Percentiles rank a stretch among this genome's conserved stretches.
These are phyloP conservation scores for Thera britannica DNA, from an alignment of 2,888 invertebrate species.

Conservation along the genomic window DNA sequence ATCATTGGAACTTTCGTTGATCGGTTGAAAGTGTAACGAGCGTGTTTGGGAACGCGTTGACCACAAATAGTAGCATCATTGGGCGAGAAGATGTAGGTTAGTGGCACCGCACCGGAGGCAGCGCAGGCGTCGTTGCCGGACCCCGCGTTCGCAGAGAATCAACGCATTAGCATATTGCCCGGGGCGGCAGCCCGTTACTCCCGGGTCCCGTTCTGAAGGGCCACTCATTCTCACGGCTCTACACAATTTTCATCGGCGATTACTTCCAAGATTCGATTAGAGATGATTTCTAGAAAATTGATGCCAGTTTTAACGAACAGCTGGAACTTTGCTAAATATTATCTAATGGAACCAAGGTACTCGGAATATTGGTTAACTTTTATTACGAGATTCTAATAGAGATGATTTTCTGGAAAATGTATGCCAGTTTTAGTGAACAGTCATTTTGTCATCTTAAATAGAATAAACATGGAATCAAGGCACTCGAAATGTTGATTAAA, in stretches of 20 bases:
- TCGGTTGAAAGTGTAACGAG: constrained; percentile 81
- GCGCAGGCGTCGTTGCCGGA: constrained; percentile 47
- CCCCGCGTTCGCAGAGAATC: constrained; percentile 61
- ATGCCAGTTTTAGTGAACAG: background rate
- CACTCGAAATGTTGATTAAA: background rate
- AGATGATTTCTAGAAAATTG: constrained; percentile 31
- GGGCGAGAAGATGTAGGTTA: constrained; percentile 81
- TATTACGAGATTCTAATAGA: background rate
- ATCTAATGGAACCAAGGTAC: background rate
- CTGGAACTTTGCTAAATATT: constrained; percentile 2
- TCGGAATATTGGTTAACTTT: background rate
- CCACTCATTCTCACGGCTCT: constrained; percentile 68
- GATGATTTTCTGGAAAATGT: constrained; percentile 1
- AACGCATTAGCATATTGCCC: constrained; percentile 76
- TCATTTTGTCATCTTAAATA: background rate
- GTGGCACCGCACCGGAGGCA: constrained; percentile 72
- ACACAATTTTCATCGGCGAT: constrained; percentile 55
- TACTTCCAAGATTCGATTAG: constrained; percentile 42
- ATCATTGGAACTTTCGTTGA: constrained; percentile 73
- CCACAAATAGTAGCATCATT: constrained; percentile 77
- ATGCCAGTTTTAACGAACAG: constrained; percentile 2
- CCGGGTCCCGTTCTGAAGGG: constrained; percentile 71
- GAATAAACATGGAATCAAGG: background rate
- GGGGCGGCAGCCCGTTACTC: constrained; percentile 75
- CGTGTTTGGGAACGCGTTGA: constrained; percentile 74